Base-by-base conservation (phyloP, 2,888 invertebrate species). In the Lycocerus yunnanus region DNA sequence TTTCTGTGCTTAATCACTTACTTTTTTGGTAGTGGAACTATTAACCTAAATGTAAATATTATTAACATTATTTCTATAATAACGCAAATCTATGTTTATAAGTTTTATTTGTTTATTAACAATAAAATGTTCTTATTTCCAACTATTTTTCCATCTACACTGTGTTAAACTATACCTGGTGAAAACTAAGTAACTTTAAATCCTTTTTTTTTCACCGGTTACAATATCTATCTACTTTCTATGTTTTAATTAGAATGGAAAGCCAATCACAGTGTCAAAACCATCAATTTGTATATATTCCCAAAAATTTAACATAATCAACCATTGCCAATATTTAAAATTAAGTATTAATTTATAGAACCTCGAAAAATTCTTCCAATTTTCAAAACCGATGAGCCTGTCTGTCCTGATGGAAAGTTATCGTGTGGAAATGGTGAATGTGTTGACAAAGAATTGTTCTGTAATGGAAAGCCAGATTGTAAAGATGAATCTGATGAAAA, bases 401-500 rank as follows among this genome's bases (percentile, higher is more conserved):
- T 96, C 82, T 97, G 97, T 83, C 93, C 96, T 14, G 95, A 95
- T 83, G 96, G 95, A 72, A 96, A 97, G 89, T 88, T 97, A 75
- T 94, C 96, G 74, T 97, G 97, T 86, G 97, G 97, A 77, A 95
- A 94, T 87, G 95, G 96, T 78, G 97, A 97, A 86, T 97, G 97
- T 88, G 91, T 97, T 75, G 96, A 96, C 81, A 96, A 94, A 87
- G 95, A 95, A 84, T 89, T 97, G 72, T 97, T 97, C 91, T 97
- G 97, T 88, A 96, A 97, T 85, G 97, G 95, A 84, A 95, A 95
- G 87, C 91, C 94, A 69, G 97, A 97, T 86, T 97, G 97, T 89
- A 94, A 95, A 84, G 97, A 97, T 85, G 97, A 96, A 85, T 97
- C 97, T 69, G 97, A 97, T 85, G 97, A 97, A 89, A 97, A 97